Conservation (phyloP, 2,113 vertebrate genomes). For the Syngnathus floridae region DNA sequence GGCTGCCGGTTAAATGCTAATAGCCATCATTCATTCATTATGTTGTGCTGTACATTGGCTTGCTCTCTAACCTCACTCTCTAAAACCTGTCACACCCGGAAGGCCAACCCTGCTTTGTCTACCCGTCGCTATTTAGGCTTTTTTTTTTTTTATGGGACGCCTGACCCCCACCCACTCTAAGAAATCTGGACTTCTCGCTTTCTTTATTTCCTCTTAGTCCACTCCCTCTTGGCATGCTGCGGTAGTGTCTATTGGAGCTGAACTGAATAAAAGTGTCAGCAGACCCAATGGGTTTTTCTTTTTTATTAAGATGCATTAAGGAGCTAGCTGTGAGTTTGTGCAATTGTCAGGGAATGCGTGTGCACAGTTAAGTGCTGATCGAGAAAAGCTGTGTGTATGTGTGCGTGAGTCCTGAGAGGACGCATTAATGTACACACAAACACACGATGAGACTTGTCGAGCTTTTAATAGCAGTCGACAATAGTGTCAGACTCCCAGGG, state of each 20-base stretch:
- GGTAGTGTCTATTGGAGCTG: conserved; percentile 58
- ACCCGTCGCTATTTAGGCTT: conserved; percentile 39
- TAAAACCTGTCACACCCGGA: conserved; percentile 29
- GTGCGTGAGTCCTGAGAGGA: conserved; percentile 13
- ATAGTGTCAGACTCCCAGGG: conserved; percentile 27
- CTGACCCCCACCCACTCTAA: conserved; percentile 30
- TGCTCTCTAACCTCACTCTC: conserved; percentile 45
- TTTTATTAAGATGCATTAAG: conserved; percentile 60
- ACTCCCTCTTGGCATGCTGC: conserved; percentile 55
- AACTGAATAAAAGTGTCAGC: conserved; percentile 62
- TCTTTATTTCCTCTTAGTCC: conserved; percentile 57
- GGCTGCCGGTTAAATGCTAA: conserved; percentile 23
- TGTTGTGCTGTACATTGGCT: conserved; percentile 10
- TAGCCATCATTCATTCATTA: conserved; percentile 30
- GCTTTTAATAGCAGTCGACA: conserved; percentile 41
- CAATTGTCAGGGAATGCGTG: conserved; percentile 5
- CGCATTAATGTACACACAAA: conserved; percentile 8
- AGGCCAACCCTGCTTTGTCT: conserved; percentile 47
- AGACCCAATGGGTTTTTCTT: conserved; percentile 35
- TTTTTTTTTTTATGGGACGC: conserved; percentile 29
- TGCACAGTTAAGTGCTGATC: conserved; percentile 4
- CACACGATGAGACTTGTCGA: conserved; percentile 36
- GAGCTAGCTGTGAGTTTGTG: conserved; percentile 33
- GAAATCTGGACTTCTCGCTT: conserved; percentile 29
- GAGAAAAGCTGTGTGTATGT: conserved; percentile 6